Percentiles rank a stretch among this genome's conserved stretches.
Evolutionary conservation across 1,140 invertebrate genomes (phyloP).

Genomic region (Drosophila pectinifera): DNA sequence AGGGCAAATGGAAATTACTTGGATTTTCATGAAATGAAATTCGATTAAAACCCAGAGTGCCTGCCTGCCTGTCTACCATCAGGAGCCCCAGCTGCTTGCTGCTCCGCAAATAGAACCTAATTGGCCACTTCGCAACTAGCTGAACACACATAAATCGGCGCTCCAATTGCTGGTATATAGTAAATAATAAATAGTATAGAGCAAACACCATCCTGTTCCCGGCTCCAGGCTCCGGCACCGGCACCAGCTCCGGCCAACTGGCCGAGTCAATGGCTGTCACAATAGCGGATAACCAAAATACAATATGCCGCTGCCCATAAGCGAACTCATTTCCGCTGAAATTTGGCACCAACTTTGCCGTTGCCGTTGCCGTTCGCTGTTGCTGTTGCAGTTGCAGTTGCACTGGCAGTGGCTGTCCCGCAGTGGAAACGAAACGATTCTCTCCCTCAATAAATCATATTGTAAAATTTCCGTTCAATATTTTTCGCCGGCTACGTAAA

Average conservation of each 20-base stretch:
- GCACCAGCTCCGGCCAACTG: slow-evolving; percentile 1
- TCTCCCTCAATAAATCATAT: slow-evolving; percentile 73
- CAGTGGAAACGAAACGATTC: slow-evolving; percentile 45
- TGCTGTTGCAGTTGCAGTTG: slow-evolving; percentile 13
- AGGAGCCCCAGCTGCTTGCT: slow-evolving; percentile 35
- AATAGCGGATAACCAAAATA: slow-evolving; percentile 79
- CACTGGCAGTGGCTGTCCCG: slow-evolving; percentile 15
- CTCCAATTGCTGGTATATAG: slow-evolving; percentile 59
- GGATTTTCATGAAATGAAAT: slow-evolving; percentile 30
- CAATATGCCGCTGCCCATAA: slow-evolving; percentile 75
- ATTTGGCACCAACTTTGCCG: slow-evolving; percentile 71
- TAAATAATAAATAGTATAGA: slow-evolving; percentile 24
- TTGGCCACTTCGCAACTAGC: slow-evolving; percentile 59
- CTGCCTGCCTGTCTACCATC: slow-evolving; percentile 5
- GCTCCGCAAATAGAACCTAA: slow-evolving; percentile 51
- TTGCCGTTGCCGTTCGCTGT: too few species aligned
- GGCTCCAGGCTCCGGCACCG: background rate
- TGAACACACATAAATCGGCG: slow-evolving; percentile 55
- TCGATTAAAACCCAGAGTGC: slow-evolving; percentile 26
- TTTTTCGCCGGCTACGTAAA: slow-evolving; percentile 73
- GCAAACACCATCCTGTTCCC: slow-evolving; percentile 25
- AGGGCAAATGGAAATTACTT: slow-evolving; percentile 33
- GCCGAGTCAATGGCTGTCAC: slow-evolving; percentile 59
- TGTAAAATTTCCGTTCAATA: slow-evolving; percentile 83
- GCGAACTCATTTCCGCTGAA: slow-evolving; percentile 78